These are phyloP conservation scores for Macaria notata DNA, from an alignment of 2,888 invertebrate genomes.

Conservation along the genomic window DNA sequence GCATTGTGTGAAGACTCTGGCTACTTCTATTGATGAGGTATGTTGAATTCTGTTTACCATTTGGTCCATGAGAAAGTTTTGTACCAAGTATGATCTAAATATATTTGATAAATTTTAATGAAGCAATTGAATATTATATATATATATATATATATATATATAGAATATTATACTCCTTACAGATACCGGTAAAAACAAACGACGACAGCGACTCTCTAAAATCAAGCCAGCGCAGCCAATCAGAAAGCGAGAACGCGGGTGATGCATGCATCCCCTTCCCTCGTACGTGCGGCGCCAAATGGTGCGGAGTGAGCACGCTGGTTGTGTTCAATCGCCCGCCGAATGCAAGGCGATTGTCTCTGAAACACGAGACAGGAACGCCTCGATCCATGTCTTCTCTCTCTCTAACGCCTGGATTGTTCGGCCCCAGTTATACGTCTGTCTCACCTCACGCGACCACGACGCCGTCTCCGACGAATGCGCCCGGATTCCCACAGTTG, in stretches of 20 bases:
- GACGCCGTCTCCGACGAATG: slow-evolving; percentile 76
- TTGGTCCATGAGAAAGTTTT: no score
- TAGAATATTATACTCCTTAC: slow-evolving; percentile 20
- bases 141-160: no score
- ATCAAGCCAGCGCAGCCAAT: slow-evolving; percentile 73
- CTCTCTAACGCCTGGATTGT: slow-evolving; percentile 63
- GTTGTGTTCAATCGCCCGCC: slow-evolving; percentile 93
- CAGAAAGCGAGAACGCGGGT: slow-evolving; percentile 76
- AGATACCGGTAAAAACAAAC: slow-evolving; percentile 81
- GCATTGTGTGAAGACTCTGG: slow-evolving; percentile 87
- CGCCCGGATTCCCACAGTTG: slow-evolving; percentile 72
- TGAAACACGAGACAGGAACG: slow-evolving; percentile 87
- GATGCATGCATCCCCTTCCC: slow-evolving; percentile 97
- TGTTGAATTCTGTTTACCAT: not conserved
- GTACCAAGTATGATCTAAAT: no score
- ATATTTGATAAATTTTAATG: no score
- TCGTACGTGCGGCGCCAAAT: slow-evolving; percentile 95
- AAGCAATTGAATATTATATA: no score
- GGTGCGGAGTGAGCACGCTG: slow-evolving; percentile 92
- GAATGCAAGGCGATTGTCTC: slow-evolving; percentile 85
- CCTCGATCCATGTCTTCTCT: slow-evolving; percentile 83
- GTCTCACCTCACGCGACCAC: slow-evolving; percentile 77
- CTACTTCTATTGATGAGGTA: slow-evolving; percentile 77
- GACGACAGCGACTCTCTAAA: slow-evolving; percentile 77
- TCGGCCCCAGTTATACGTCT: slow-evolving; percentile 62